Evolutionary conservation across 53 echinoderm and acorn worm species (phyloP).

Genomic region (Stichopus horrens): DNA sequence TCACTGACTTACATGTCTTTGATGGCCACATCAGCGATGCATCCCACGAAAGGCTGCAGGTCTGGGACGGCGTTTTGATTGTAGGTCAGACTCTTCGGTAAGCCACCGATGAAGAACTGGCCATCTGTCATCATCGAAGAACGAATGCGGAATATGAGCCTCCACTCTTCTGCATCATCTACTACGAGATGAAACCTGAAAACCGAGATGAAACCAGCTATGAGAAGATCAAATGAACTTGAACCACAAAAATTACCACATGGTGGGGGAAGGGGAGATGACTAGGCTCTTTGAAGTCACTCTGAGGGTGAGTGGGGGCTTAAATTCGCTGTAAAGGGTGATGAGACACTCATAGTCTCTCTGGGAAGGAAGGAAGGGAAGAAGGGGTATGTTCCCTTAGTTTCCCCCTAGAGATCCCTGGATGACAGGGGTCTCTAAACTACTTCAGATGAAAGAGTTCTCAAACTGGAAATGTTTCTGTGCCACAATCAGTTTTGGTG

Average conservation of each 20-base stretch:
- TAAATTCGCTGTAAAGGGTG: no score
- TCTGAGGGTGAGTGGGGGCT: no score
- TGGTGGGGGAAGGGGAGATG: no score
- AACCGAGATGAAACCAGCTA: background rate
- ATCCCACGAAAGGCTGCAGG: slow-evolving; percentile 76
- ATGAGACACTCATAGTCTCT: no score
- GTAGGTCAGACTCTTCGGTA: slow-evolving; percentile 50
- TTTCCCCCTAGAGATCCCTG: no score
- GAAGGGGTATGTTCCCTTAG: no score
- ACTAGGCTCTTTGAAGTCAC: no score
- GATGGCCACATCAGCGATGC: slow-evolving; percentile 68
- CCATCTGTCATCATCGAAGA: slow-evolving; percentile 46
- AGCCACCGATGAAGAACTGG: slow-evolving; percentile 64
- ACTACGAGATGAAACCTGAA: slow-evolving; percentile 49
- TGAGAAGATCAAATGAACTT: background rate
- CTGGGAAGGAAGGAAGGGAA: no score
- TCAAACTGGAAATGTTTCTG: no score
- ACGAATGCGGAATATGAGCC: slow-evolving; percentile 40
- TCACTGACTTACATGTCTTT: slow-evolving; percentile 57
- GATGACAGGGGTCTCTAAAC: no score
- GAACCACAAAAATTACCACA: background rate
- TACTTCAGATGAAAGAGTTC: no score
- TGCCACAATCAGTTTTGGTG: no score
- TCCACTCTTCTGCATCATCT: slow-evolving; percentile 39
- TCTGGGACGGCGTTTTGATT: slow-evolving; percentile 52